A percentile compares a stretch with the other conserved stretches of the same genome.
These are phyloP conservation scores for Heliconius himera DNA, from an alignment of 1,140 invertebrate genomes.

Conservation along the genomic window DNA sequence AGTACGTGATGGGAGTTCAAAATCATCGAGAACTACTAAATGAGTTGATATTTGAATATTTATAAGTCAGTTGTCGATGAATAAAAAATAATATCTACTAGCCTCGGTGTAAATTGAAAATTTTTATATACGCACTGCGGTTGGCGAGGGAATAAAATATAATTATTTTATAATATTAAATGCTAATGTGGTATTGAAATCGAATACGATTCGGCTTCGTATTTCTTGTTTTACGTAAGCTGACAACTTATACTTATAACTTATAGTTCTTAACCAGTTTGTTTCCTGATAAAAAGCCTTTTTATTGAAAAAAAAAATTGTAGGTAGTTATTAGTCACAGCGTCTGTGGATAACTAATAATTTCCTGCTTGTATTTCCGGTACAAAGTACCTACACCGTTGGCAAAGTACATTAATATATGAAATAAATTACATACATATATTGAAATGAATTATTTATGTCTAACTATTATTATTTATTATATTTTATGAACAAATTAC, in stretches of 20 bases:
- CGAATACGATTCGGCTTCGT: not conserved
- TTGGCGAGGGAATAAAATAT: slow-evolving; percentile 2
- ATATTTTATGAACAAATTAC: not conserved
- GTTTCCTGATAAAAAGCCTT: not conserved
- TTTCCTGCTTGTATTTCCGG: not conserved
- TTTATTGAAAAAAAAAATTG: not conserved
- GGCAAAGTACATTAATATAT: not conserved
- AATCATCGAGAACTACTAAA: not conserved
- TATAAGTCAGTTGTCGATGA: not conserved
- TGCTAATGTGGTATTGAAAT: slow-evolving; percentile 8
- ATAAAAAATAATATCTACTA: not conserved
- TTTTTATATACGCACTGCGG: not conserved
- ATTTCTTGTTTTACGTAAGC: slow-evolving; percentile 8
- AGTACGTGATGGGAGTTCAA: not conserved
- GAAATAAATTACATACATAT: not conserved
- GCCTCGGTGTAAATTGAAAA: not conserved
- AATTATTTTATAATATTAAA: not conserved
- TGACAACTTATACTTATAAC: not conserved
- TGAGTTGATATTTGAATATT: not conserved
- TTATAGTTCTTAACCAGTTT: not conserved
- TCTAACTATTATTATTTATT: not conserved
- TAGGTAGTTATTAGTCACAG: not conserved
- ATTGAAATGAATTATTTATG: not conserved
- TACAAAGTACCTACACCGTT: not conserved
- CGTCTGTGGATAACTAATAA: not conserved